phyloP scores from a whole-genome alignment of 2,797 vertebrate species.

The Sylvilagus floridanus region DNA sequence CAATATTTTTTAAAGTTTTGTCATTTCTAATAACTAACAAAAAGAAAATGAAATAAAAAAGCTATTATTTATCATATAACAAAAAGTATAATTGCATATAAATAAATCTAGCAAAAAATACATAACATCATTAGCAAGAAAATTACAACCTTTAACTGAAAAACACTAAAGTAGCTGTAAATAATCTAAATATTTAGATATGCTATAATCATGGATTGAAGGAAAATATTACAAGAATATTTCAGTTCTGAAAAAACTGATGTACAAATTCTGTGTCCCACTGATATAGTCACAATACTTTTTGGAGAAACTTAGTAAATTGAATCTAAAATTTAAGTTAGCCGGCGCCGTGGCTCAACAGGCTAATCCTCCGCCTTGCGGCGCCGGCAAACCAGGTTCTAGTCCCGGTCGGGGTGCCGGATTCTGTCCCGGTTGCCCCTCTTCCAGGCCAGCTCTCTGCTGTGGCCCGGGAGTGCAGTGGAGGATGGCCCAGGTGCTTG shows the following conservation, averaged over 20 bases:
- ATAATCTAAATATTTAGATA: not conserved
- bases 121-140: not conserved
- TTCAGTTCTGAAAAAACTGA: not conserved
- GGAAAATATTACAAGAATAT: not conserved
- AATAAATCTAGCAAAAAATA: not conserved
- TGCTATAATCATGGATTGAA: not conserved
- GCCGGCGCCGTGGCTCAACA: too few species aligned
- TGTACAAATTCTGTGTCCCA: not conserved
- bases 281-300: not conserved
- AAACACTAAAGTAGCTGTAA: not conserved
- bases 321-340: not conserved
- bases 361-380: too few species aligned
- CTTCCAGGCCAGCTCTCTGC: too few species aligned
- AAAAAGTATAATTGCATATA: not conserved
- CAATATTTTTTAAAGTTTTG: not conserved
- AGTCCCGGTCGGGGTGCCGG: too few species aligned
- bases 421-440: too few species aligned
- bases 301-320: not conserved
- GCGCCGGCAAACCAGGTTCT: too few species aligned
- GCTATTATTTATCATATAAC: not conserved
- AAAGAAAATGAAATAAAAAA: not conserved
- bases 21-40: not conserved
- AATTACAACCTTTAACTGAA: not conserved
- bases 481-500: too few species aligned
- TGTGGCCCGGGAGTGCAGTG: too few species aligned